These are phyloP conservation scores for Acronicta aceris DNA, from an alignment of 2,888 invertebrate genomes.

Conservation along the genomic window DNA sequence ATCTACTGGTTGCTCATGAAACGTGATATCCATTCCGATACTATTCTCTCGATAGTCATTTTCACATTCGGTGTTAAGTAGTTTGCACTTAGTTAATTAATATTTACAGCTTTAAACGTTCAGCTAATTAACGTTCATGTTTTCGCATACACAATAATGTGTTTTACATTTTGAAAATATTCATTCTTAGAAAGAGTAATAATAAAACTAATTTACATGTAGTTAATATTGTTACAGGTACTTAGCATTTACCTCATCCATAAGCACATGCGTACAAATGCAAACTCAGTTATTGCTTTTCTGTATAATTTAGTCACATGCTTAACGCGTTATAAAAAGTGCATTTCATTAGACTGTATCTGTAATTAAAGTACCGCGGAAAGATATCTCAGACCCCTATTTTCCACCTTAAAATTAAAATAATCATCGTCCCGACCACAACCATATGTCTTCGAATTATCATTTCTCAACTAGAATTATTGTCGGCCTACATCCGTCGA, in stretches of 20 bases:
- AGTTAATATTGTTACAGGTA: slow-evolving; percentile 22
- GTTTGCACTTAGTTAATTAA: slow-evolving; percentile 52
- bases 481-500: slow-evolving; percentile 74
- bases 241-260: slow-evolving; percentile 20
- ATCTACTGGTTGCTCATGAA: slow-evolving; percentile 21
- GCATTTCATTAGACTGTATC: slow-evolving; percentile 22
- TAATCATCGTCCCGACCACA: slow-evolving; percentile 68
- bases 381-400: slow-evolving; percentile 44
- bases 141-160: slow-evolving; percentile 34
- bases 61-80: slow-evolving; percentile 41
- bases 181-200: slow-evolving; percentile 39
- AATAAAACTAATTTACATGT: slow-evolving; percentile 31
- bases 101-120: slow-evolving; percentile 43
- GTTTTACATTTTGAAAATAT: slow-evolving; percentile 43
- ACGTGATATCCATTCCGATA: slow-evolving; percentile 39
- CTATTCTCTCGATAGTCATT: slow-evolving; percentile 21
- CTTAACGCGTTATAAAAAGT: slow-evolving; percentile 45
- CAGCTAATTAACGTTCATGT: slow-evolving; percentile 43
- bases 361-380: slow-evolving; percentile 55
- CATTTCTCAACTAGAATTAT: slow-evolving; percentile 66
- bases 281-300: slow-evolving; percentile 21
- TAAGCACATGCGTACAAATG: slow-evolving; percentile 17
- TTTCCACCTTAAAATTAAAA: slow-evolving; percentile 69
- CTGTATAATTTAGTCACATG: slow-evolving; percentile 40
- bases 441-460: slow-evolving; percentile 74